Conservation (phyloP, 2,888 invertebrate species). For the Hipparchia sbordonii region DNA sequence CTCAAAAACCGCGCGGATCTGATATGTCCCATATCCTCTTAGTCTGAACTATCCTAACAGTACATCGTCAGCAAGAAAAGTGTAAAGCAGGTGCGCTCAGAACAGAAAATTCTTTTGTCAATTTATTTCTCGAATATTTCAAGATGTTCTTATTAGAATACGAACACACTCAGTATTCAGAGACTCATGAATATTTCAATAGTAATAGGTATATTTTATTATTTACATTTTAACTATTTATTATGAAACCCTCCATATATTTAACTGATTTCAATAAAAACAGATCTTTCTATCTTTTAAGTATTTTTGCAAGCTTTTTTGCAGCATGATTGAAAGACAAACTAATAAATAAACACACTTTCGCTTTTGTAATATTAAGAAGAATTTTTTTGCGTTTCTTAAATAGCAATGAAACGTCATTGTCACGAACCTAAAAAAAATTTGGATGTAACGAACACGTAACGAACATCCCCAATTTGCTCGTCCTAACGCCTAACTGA, state of each 20-base stretch:
- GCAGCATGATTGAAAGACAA: too few relatives aligned
- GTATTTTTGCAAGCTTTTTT: too few relatives aligned
- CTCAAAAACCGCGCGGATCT: too few relatives aligned
- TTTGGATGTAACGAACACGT: too few relatives aligned
- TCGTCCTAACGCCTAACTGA: too few relatives aligned
- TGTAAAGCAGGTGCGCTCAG: slow-evolving; percentile 31
- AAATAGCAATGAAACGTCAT: too few relatives aligned
- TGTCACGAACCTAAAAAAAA: too few relatives aligned
- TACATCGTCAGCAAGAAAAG: slow-evolving; percentile 19
- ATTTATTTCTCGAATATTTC: slow-evolving; percentile 18
- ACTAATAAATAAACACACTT: too few relatives aligned
- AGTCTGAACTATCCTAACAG: slow-evolving; percentile 1
- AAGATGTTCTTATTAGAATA: slow-evolving; percentile 15
- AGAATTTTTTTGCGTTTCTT: too few relatives aligned
- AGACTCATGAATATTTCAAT: slow-evolving; percentile 11
- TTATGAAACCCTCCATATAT: neutral
- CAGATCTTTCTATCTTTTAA: neutral
- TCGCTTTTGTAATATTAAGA: too few relatives aligned
- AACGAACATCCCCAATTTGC: too few relatives aligned
- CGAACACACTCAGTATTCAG: slow-evolving; percentile 6
- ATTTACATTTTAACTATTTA: neutral
- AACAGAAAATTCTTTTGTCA: slow-evolving; percentile 23
- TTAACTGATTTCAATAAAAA: neutral
- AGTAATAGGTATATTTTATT: neutral
- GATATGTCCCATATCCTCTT: neutral